Evolutionary conservation across 1,140 invertebrate genomes (phyloP), one percentile per base, ranked within the genome.

Genomic region (Diachasmimorpha longicaudata): DNA sequence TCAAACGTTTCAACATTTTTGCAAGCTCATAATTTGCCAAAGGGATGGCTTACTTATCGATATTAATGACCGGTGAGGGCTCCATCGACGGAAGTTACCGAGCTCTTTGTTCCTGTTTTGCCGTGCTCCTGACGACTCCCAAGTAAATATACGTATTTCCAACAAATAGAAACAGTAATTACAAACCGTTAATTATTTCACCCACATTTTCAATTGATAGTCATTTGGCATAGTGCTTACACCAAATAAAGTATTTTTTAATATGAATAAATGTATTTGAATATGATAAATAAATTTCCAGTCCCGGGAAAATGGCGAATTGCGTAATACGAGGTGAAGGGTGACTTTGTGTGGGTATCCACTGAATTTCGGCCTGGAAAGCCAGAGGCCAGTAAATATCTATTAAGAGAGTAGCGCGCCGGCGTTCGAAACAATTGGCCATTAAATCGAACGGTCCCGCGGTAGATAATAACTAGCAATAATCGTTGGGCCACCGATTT

Each of bases 391-490:
- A 83, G 84, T 89, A 87, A 89, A 88, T 89, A 85, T 89, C 85
- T 86, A 89, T 88, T 89, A 89, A 82, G 79, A 79, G 78, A 75
- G 79, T 77, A 75, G 73, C 69, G 73, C 44, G 36, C 48, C 79
- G 78, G 81, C 79, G 83, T 85, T 88, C 81, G 79, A 86, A 88
- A 88, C 85, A 88, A 89, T 87, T 83, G 86, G 77, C 83, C 83
- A 85, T 88, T 87, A 87, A 86, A 88, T 85, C 82, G 85, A 87
- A 87, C 81, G 83, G 83, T 85, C 83, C 84, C 84, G 81, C 82
- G 82, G 85, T 82, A 84, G 85, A 87, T 88, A 89, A 88, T 87
- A 87, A 87, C 82, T 85, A 81, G 83, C 81, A 87, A 87, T 87
- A 86, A 88, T 85, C 83, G 82, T 76, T 78, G 77, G 81, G 81